Conservation (phyloP, 2,888 invertebrate species). For the Trimorus sp. region DNA sequence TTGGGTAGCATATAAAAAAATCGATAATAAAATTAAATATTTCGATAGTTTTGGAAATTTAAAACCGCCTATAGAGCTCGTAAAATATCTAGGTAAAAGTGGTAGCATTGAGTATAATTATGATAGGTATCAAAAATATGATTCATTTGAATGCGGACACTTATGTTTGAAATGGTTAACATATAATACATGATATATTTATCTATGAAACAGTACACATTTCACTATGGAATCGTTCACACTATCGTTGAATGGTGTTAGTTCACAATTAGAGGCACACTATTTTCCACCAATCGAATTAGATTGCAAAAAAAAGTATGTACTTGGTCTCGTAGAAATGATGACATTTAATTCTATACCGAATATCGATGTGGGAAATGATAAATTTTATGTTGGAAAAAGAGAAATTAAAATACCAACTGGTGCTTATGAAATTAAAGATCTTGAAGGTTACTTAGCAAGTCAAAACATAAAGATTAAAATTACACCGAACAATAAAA, state of each 20-base stretch:
- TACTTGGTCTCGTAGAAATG: constrained; percentile 32
- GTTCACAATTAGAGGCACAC: constrained; percentile 12
- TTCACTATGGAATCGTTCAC: constrained; percentile 18
- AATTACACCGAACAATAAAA: no score
- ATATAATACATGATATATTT: constrained; percentile 3
- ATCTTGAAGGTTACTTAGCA: constrained; percentile 69
- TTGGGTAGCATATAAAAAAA: no score
- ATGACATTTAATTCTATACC: constrained; percentile 72
- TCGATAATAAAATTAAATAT: no score
- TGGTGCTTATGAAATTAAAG: constrained; percentile 73
- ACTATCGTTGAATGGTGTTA: background rate
- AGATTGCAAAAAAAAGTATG: constrained; percentile 67
- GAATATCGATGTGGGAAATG: constrained; percentile 74
- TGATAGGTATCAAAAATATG: background rate
- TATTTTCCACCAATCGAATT: no score
- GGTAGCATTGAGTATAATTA: constrained; percentile 7
- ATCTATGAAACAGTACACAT: background rate
- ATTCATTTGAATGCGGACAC: constrained; percentile 13
- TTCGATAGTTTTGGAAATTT: no score
- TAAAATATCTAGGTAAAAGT: background rate
- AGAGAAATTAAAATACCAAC: constrained; percentile 69
- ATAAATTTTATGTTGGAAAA: constrained; percentile 70
- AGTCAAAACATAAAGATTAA: no score
- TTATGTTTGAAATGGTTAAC: constrained; percentile 25
- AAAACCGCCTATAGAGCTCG: no score